These are phyloP conservation scores for Orchesella cincta DNA, from an alignment of 1,140 invertebrate genomes.

Conservation along the genomic window DNA sequence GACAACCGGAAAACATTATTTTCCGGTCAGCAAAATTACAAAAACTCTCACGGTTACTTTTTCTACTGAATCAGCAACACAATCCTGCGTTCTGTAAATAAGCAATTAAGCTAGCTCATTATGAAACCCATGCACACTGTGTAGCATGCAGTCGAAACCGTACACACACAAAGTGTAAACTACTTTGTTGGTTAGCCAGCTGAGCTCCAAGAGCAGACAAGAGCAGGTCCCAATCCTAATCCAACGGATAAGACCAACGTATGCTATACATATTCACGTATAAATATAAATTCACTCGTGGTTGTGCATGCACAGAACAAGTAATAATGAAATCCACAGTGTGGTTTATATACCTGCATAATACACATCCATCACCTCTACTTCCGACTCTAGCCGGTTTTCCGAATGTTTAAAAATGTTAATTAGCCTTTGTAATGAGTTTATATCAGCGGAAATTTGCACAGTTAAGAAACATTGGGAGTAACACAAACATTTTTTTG, in stretches of 20 bases:
- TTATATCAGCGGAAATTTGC: constrained; percentile 24
- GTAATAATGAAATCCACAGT: constrained; percentile 7
- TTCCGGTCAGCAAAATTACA: constrained; percentile 19
- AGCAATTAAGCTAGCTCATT: constrained; percentile 22
- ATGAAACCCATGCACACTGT: background rate
- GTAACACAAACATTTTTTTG: constrained; percentile 3
- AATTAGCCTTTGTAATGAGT: constrained; percentile 28
- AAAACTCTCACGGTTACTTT: constrained; percentile 15
- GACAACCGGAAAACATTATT: constrained; percentile 27
- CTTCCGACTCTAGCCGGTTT: constrained; percentile 22
- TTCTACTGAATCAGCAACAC: background rate
- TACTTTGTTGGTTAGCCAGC: background rate
- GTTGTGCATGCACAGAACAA: no score
- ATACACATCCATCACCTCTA: constrained; percentile 5
- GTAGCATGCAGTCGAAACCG: background rate
- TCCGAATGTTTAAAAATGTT: constrained; percentile 29
- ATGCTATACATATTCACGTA: no score
- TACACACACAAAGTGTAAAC: background rate
- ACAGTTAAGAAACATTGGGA: background rate
- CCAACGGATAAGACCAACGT: no score
- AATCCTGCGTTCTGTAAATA: constrained; percentile 18
- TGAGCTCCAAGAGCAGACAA: no score
- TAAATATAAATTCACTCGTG: no score
- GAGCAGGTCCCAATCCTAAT: no score
- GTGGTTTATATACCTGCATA: background rate